Evolutionary conservation across 2,888 invertebrate genomes (phyloP), one percentile per base, ranked within the genome.

Genomic region (Caenorhabditis doughertyi): DNA sequence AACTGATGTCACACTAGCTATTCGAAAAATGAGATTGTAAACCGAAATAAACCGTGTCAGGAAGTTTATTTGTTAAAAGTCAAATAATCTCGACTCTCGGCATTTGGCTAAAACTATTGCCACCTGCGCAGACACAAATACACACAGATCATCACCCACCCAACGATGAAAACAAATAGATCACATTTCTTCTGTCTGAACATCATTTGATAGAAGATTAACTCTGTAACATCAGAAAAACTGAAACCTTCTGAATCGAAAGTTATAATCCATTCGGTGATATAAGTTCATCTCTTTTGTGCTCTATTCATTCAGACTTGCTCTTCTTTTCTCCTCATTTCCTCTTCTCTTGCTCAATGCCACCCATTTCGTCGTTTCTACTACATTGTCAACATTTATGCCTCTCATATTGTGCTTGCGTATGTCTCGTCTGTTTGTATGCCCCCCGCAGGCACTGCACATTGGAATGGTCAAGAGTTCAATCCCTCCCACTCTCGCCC

Each of bases 401-500:
- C 23, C 27, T 35, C 58, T 58, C 39, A 53, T 25, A 53, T 56
- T 35, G 39, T 58, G 58, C 58, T 56, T 58, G 60, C 60, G 60
- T 60, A 60, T 44, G 42, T 60, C 56, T 56, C 27, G 56, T 60
- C 60, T 60, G 23, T 60, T 60, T 35, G 65, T 51, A 23, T 25
- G 42, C 29, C 18, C 44, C 29, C 32, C 25, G n/a, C n/a, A 16
- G 39, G 27, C 65, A 29, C 23, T n/a, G 42, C 62, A 7, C 8
- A 47, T 13, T 47, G 47, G 62, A 55, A 56, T 47, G 72, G 72
- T 72, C 72, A 72, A 72, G 72, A 72, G 72, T 72, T 72, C 72
- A 72, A 51, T 60, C 25, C 62, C 44, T 65, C 49, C 65, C n/a
- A 47, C 49, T 62, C 44, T 44, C 29, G n/a, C 32, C 44, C 25